Evolutionary conservation across 1,140 invertebrate species (phyloP).

Genomic region (Ceratina japonica): DNA sequence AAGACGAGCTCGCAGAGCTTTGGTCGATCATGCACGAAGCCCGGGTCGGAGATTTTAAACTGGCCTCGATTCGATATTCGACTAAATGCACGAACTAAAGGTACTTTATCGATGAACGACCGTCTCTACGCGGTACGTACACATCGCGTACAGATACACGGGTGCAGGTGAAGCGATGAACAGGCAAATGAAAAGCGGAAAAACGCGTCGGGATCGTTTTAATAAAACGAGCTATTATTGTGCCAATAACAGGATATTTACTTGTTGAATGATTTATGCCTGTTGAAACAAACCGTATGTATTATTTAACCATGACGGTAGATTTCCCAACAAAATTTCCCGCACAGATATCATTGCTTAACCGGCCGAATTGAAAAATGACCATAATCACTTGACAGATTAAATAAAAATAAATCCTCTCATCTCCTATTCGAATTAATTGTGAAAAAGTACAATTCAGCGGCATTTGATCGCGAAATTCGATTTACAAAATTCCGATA

Average conservation of each 20-base stretch:
- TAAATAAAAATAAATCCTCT: no score
- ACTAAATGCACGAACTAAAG: not conserved
- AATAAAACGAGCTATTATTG: not conserved
- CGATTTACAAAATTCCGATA: no score
- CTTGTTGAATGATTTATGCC: not conserved
- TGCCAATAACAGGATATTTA: not conserved
- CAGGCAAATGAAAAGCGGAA: not conserved
- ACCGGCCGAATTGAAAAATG: no score
- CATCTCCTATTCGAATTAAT: no score
- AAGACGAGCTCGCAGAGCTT: not conserved
- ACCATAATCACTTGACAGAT: no score
- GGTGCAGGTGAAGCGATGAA: not conserved
- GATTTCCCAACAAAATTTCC: no score
- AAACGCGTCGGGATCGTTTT: not conserved
- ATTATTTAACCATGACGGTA: not conserved
- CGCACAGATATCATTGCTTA: no score
- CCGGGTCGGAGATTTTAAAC: not conserved
- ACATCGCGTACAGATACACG: no score
- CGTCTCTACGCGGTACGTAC: no score
- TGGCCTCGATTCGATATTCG: conserved; percentile 4
- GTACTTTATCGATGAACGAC: not conserved
- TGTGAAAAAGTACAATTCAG: no score
- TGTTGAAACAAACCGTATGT: not conserved
- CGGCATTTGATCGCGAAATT: no score
- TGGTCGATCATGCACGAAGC: conserved; percentile 9